phyloP scores from a whole-genome alignment of 2,113 vertebrate species.

The Zingel zingel region DNA sequence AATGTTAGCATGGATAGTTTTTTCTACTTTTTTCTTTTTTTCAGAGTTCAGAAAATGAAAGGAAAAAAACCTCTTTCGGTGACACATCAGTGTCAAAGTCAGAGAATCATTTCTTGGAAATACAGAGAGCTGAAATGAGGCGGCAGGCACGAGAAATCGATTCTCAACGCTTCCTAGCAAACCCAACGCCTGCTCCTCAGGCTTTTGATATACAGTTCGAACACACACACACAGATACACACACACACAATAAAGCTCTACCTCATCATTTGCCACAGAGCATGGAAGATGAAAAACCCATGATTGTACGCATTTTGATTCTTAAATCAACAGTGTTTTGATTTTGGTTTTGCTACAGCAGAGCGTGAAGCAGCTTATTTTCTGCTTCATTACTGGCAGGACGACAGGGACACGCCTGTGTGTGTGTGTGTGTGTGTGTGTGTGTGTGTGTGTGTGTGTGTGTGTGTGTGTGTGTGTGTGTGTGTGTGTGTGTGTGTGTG shows the following conservation, averaged over 20 bases:
- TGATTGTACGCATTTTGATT: slow-evolving; percentile 79
- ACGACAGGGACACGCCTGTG: slow-evolving; percentile 34
- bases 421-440: slow-evolving; percentile 22
- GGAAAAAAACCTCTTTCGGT: slow-evolving; percentile 2
- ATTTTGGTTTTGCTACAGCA: slow-evolving; percentile 82
- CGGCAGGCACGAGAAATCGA: slow-evolving; percentile 72
- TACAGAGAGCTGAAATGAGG: slow-evolving; percentile 67
- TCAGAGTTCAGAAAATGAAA: slow-evolving; percentile 41
- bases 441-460: slow-evolving; percentile 16
- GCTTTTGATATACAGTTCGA: slow-evolving; percentile 65
- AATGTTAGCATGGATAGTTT: slow-evolving; percentile 9
- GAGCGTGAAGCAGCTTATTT: slow-evolving; percentile 84
- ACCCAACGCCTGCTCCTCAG: slow-evolving; percentile 60
- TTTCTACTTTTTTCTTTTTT: slow-evolving; percentile 16
- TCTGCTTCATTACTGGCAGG: slow-evolving; percentile 81
- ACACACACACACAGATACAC: slow-evolving; percentile 23
- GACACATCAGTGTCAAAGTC: slow-evolving; percentile 61
- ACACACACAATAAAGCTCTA: slow-evolving; percentile 32
- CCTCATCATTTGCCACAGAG: slow-evolving; percentile 71
- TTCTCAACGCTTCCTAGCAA: slow-evolving; percentile 65
- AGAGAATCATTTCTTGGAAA: slow-evolving; percentile 73
- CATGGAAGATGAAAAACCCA: slow-evolving; percentile 79
- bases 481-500: background rate
- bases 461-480: slow-evolving; percentile 1
- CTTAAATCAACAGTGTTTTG: slow-evolving; percentile 82